Percentiles rank a stretch among this genome's conserved stretches.
phyloP scores from a whole-genome alignment of 2,888 invertebrate genomes.

The Tinea pellionella region DNA sequence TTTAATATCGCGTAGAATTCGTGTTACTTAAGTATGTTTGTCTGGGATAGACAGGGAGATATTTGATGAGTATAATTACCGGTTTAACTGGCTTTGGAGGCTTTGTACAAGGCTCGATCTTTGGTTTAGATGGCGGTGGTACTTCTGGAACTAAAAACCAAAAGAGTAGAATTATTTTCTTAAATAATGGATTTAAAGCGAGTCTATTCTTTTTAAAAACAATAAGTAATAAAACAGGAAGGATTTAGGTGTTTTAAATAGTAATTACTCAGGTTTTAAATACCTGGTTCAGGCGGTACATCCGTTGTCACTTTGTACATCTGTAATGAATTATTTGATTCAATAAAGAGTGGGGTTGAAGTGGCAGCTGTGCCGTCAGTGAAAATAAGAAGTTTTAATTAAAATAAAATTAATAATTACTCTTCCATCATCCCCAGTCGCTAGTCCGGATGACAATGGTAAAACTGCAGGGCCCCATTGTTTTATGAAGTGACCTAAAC shows the following conservation, averaged over 20 bases:
- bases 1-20: too few species aligned
- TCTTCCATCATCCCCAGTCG: constrained; percentile 57
- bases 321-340: constrained; percentile 24
- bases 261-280: neutral
- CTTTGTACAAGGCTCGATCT: constrained; percentile 26
- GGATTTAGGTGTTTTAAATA: too few species aligned
- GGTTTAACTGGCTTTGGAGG: constrained; percentile 16
- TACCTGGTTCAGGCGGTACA: constrained; percentile 23
- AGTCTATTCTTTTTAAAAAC: too few species aligned
- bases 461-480: constrained; percentile 75
- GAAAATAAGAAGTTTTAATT: too few species aligned
- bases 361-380: too few species aligned
- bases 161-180: neutral
- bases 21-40: neutral
- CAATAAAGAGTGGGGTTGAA: too few species aligned
- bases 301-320: constrained; percentile 43
- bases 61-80: neutral
- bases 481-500: constrained; percentile 73
- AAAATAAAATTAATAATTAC: constrained; percentile 22
- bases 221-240: too few species aligned
- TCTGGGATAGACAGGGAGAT: neutral
- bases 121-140: constrained; percentile 14
- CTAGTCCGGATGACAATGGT: constrained; percentile 53
- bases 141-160: neutral
- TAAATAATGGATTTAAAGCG: too few species aligned